These are phyloP conservation scores for Solen grandis DNA, from an alignment of 1,140 invertebrate genomes.

Conservation along the genomic window DNA sequence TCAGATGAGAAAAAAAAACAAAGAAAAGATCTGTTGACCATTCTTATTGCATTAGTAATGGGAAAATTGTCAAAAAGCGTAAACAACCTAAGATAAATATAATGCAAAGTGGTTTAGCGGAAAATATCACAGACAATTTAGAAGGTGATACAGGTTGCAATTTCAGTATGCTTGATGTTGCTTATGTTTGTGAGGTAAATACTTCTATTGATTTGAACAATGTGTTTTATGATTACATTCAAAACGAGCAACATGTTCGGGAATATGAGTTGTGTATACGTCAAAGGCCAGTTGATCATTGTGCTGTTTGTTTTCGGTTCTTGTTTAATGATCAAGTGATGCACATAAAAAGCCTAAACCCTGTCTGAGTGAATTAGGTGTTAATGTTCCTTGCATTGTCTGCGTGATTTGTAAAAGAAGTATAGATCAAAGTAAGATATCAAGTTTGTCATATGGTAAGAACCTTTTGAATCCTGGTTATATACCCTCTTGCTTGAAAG, in stretches of 20 bases:
- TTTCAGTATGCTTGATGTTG: constrained; percentile 11
- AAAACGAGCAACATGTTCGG: not conserved
- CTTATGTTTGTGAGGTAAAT: constrained; percentile 1
- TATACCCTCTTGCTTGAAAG: not conserved
- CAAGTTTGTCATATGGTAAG: not conserved
- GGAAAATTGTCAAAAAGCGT: not conserved
- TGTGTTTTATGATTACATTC: constrained; percentile 5
- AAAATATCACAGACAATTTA: not conserved
- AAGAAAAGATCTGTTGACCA: not conserved
- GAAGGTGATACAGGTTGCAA: not conserved
- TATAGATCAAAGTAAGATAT: not conserved
- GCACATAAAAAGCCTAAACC: not conserved
- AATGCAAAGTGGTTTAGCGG: not conserved
- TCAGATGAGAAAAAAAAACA: not conserved
- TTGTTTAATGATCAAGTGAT: constrained; percentile 11
- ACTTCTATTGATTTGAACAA: constrained; percentile 19
- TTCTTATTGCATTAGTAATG: not conserved
- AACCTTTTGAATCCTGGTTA: constrained; percentile 8
- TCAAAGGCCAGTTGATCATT: not conserved
- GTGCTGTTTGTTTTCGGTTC: not conserved
- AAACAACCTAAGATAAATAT: not conserved
- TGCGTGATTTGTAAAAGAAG: not conserved
- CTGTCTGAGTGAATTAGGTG: not conserved
- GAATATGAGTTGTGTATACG: constrained; percentile 19
- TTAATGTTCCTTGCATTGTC: constrained; percentile 1